These are phyloP conservation scores for Cephalotes varians DNA, from an alignment of 2,888 invertebrate genomes.

Conservation along the genomic window DNA sequence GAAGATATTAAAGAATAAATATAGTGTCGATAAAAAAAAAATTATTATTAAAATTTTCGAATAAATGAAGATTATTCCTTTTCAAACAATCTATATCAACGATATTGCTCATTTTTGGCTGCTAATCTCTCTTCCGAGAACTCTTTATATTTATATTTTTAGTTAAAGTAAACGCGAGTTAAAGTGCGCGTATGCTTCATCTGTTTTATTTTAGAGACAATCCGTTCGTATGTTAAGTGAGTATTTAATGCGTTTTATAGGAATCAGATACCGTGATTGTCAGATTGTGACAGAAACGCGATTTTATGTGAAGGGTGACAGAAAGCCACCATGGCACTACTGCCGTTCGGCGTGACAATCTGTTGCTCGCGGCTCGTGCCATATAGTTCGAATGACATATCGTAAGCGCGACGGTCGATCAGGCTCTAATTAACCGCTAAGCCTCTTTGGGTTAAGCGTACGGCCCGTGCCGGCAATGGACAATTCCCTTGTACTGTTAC, in stretches of 20 bases:
- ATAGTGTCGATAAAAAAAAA: no score
- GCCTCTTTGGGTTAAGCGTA: constrained; percentile 67
- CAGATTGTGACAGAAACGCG: not conserved
- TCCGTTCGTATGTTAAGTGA: no score
- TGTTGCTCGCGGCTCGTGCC: constrained; percentile 30
- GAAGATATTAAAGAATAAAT: no score
- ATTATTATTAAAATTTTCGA: no score
- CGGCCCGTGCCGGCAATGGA: constrained; percentile 56
- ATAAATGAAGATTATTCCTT: no score
- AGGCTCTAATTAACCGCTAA: constrained; percentile 70
- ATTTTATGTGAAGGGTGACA: not conserved
- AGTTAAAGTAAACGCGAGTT: not conserved
- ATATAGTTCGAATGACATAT: constrained; percentile 41
- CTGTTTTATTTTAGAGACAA: not conserved
- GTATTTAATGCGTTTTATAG: not conserved
- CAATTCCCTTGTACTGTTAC: constrained; percentile 62
- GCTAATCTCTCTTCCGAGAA: no score
- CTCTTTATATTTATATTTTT: no score
- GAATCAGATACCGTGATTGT: not conserved
- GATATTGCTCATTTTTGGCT: no score
- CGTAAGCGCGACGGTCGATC: constrained; percentile 60
- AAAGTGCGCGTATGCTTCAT: not conserved
- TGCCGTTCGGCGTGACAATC: constrained; percentile 32
- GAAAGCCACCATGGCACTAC: not conserved
- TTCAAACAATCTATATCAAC: no score